Base-by-base conservation (phyloP, 1,140 invertebrate species). In the Scaptomyza hsui region DNA sequence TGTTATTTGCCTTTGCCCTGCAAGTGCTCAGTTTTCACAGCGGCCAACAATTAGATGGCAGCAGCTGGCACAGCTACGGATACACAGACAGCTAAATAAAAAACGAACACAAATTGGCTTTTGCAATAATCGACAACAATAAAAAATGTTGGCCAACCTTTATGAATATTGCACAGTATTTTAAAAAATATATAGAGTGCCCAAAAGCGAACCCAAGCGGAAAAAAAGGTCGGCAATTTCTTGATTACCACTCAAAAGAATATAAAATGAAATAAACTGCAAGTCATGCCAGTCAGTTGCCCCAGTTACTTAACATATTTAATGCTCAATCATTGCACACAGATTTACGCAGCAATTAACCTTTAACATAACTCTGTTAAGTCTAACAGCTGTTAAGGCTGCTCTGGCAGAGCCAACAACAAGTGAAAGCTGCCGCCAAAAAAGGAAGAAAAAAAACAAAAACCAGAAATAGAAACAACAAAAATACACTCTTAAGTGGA, bases 11-110 rank as follows among this genome's bases (percentile, higher is more conserved):
- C 70, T 76, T 64, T 59, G 78, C 63, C 63, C 72, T 73, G 60
- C 72, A 78, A 78, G 62, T 80, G 72, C 81, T 88, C 81, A 69
- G 81, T 69, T 86, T 88, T 89, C 82, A 80, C 74, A 88, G 70
- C 71, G 75, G 4, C 69, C 68, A 83, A 78, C 82, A 88, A 88
- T 88, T 89, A 88, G 78, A 56, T 88, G 78, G 78, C 82, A 81
- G 78, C 73, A 88, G 78, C 82, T 81, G 76, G 69, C 72, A 56
- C 26, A 48, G n/a, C n/a, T 44, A 53, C 41, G 42, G n/a, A 52
- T 59, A 72, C 70, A 41, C 51, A 41, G 19, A 60, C 15, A 61
- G 12, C 19, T 13, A 26, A n/a, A n/a, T 29, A 29, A 29, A 37
- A 60, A 57, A 65, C 52, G 39, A 69, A 69, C 26, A 12, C 49